phyloP scores from a whole-genome alignment of 2,888 invertebrate species.

The Standfussiana lucernea region DNA sequence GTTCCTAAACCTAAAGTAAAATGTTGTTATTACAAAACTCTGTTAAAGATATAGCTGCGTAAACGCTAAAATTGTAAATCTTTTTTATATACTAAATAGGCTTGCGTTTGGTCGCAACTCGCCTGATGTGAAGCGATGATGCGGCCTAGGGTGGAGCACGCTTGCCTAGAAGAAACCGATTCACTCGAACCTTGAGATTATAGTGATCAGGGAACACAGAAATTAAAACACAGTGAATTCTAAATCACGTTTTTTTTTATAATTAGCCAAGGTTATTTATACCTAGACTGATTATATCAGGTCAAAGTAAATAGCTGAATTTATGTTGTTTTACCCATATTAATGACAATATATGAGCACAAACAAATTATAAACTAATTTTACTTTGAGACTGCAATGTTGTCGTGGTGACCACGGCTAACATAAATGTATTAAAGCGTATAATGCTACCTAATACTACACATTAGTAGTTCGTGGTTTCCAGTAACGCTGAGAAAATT shows the following conservation, averaged over 20 bases:
- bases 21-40: background rate
- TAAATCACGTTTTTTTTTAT: background rate
- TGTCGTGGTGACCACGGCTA: background rate
- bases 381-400: slow-evolving; percentile 3
- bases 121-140: no score
- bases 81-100: no score
- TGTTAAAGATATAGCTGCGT: background rate
- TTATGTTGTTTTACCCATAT: background rate
- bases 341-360: background rate
- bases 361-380: slow-evolving; percentile 46
- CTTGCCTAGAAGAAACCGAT: no score
- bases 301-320: background rate
- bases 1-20: background rate
- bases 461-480: slow-evolving; percentile 36
- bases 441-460: slow-evolving; percentile 21
- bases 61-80: background rate
- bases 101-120: no score
- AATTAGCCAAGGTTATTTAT: background rate
- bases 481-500: slow-evolving; percentile 31
- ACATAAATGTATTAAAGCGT: slow-evolving; percentile 19
- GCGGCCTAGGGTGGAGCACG: no score
- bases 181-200: no score
- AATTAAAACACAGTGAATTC: no score
- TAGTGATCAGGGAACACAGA: no score
- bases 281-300: background rate